Evolutionary conservation across 2,113 vertebrate species (phyloP), one percentile per base, ranked within the genome.

Genomic region (Heptranchias perlo): DNA sequence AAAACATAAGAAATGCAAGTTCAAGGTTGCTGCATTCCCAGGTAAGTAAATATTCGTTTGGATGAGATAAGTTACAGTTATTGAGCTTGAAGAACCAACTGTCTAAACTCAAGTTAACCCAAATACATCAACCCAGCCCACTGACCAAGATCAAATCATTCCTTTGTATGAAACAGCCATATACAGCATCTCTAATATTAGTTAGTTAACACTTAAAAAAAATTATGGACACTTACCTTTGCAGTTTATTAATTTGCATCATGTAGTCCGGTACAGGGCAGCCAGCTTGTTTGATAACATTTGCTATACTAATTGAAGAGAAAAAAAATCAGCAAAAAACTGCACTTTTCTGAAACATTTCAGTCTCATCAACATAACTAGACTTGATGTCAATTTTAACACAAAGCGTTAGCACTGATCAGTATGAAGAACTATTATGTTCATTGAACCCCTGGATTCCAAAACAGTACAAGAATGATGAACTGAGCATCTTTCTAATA

Each of bases 231-330:
- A 96, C 47, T 67, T 96, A 99, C 99, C 99, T 98, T 96, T 98
- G 98, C 94, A 99, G 97, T 96, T 97, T 99, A 96, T 99, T 98
- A 87, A 99, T 98, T 89, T 98, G 98, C 82, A 98, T 97, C 97
- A 99, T 99, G 97, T 99, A 99, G 89, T 99, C 99, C 3, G 99
- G 99, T 14, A 99, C 98, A 64, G 99, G 99, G 97, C 99, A 99
- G 62, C 99, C 99, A 0, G 99, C 98, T 96, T 98, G 98, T 97
- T 99, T 99, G 91, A 99, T 99, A 65, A 99, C 98, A 6, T 97
- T 99, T 69, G 99, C 99, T 95, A 99, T 98, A 94, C 99, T 99
- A 96, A 86, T 54, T 92, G 96, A 96, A 96, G 94, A 87, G 96
- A 97, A 84, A 96, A 96, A 3, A n/a, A 96, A 67, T 96, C 39